A percentile compares a stretch with the other conserved stretches of the same genome.
Evolutionary conservation across 2,797 vertebrate genomes (phyloP).

Genomic region (Phoebastria nigripes): DNA sequence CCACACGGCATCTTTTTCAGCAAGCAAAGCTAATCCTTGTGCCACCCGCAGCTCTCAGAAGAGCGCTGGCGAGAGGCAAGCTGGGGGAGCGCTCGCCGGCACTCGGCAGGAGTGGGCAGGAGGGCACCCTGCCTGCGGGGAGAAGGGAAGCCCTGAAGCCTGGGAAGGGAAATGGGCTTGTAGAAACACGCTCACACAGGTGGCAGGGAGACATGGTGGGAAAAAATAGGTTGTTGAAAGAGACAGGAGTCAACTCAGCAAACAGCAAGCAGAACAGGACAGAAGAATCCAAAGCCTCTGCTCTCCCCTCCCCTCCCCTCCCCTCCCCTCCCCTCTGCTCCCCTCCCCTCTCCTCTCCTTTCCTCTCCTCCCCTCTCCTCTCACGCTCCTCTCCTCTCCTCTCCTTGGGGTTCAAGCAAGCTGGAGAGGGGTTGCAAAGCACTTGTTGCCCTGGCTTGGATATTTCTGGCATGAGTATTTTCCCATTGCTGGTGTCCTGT

Average conservation of each 20-base stretch:
- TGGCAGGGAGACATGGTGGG: not conserved
- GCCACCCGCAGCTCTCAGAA: not conserved
- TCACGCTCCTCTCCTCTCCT: not conserved
- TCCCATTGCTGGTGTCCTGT: accelerated
- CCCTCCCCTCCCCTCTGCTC: not conserved
- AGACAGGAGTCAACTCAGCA: not conserved
- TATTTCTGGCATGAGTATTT: not conserved
- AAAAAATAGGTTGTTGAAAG: not conserved
- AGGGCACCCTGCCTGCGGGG: not conserved
- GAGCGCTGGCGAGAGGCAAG: accelerated
- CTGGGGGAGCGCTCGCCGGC: not conserved
- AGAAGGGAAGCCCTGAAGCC: not conserved
- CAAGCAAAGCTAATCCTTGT: not conserved
- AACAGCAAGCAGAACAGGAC: not conserved
- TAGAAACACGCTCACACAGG: not conserved
- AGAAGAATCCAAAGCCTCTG: not conserved
- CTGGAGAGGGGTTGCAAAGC: not conserved
- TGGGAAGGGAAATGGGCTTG: not conserved
- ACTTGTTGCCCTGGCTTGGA: not conserved
- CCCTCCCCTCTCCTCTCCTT: not conserved
- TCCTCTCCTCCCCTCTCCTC: not conserved
- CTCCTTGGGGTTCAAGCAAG: not conserved
- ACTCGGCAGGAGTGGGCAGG: accelerated
- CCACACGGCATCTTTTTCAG: not conserved
- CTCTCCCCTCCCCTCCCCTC: not conserved